Evolutionary conservation across 2,113 vertebrate species (phyloP).

Genomic region (Typhlomys cinereus): DNA sequence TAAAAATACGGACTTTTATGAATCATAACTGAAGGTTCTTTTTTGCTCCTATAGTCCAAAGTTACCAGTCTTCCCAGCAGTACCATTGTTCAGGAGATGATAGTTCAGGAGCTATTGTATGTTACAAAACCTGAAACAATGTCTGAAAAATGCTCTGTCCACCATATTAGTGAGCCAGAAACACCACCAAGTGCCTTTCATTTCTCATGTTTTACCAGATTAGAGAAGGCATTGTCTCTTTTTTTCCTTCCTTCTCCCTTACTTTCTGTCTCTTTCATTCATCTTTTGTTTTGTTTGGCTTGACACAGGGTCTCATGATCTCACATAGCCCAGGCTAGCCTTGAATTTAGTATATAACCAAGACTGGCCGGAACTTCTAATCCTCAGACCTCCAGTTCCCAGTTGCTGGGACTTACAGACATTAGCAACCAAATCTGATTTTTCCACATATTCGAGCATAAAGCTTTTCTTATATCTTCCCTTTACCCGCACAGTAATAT

Average conservation of each 20-base stretch:
- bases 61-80: neutral
- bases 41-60: slow-evolving; percentile 22
- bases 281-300: too few relatives aligned
- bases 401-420: neutral
- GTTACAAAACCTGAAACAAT: slow-evolving; percentile 10
- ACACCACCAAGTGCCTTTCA: neutral
- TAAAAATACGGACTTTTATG: slow-evolving; percentile 33
- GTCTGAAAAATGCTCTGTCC: neutral
- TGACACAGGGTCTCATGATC: neutral
- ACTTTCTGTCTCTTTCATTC: too few relatives aligned
- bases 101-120: neutral
- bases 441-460: neutral
- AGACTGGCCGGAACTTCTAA: neutral
- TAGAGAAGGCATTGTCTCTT: neutral
- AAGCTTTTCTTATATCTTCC: neutral
- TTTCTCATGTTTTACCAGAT: neutral
- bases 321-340: neutral
- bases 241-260: too few relatives aligned
- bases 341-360: neutral
- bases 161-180: neutral
- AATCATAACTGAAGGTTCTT: slow-evolving; percentile 38
- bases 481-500: neutral
- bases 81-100: neutral
- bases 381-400: neutral
- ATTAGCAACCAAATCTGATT: neutral